Evolutionary conservation across 2,888 invertebrate species (phyloP), one percentile per base, ranked within the genome.

Genomic region (Exephanes ischioxanthus): DNA sequence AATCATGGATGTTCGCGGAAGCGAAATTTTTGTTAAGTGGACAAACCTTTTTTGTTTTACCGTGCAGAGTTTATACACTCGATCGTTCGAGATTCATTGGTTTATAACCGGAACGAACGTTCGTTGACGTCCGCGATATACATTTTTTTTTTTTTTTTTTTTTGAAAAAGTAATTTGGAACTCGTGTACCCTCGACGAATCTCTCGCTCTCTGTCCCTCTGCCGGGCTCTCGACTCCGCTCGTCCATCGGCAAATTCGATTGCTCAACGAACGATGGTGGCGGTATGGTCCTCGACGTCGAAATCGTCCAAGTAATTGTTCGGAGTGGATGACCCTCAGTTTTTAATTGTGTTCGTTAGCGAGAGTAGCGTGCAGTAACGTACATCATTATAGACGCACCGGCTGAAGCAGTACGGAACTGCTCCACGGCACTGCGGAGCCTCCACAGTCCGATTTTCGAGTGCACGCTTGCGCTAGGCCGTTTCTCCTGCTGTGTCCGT

Each of bases 281-380:
- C 63, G 68, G 53, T 16, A 55, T 19, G 81, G 73, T 55, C 66
- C 78, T 78, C 67, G 73, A 81, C 81, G 75, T 85, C 85, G 86
- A 88, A 87, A 86, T 85, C 87, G 83, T 80, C 76, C 78, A 87
- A 88, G 87, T 86, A 88, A 88, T 88, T 88, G 84, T 84, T 75
- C 86, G 68, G 84, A 88, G 88, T 88, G 88, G 86, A 88, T 86
- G 88, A 86, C 81, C 85, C 88, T 88, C 86, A 84, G 86, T 88
- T 88, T 88, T 88, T 89, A 88, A 89, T 89, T 89, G 88, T 89
- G 79, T 89, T 89, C 88, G 88, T 89, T 89, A 89, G 87, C 83
- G 86, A 78, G 85, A 89, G 87, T 86, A 86, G 86, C 85, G 88
- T 83, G 86, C 86, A 84, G 83, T 88, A 87, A 86, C 86, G 88